These are phyloP conservation scores for Melolontha melolontha DNA, from an alignment of 2,888 invertebrate species.

Conservation along the genomic window DNA sequence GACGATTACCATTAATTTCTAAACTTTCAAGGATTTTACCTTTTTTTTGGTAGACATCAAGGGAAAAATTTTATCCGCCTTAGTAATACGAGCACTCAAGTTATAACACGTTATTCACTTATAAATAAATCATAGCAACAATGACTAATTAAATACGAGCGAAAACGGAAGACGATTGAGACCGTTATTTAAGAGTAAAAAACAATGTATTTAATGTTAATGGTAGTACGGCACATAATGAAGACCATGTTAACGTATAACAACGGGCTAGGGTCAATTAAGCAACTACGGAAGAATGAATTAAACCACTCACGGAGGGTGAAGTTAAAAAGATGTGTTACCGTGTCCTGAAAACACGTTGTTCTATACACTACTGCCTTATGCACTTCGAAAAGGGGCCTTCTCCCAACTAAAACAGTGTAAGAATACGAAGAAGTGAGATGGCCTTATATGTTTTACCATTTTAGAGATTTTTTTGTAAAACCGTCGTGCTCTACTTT, in stretches of 20 bases:
- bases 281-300: slow-evolving; percentile 50
- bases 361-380: not conserved
- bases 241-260: slow-evolving; percentile 38
- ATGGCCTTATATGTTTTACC: slow-evolving; percentile 16
- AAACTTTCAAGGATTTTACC: not conserved
- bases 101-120: not conserved
- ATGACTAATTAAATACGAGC: not conserved
- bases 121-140: not conserved
- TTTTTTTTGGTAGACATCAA: slow-evolving; percentile 21
- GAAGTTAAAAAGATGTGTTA: slow-evolving; percentile 45
- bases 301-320: slow-evolving; percentile 50
- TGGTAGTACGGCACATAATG: slow-evolving; percentile 35
- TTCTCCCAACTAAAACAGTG: slow-evolving; percentile 14
- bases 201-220: slow-evolving; percentile 14
- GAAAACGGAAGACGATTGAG: not conserved
- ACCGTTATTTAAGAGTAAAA: slow-evolving; percentile 7
- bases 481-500: slow-evolving; percentile 7
- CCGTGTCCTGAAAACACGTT: slow-evolving; percentile 20
- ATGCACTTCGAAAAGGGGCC: slow-evolving; percentile 21
- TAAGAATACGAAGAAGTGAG: slow-evolving; percentile 27
- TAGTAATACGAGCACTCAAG: not conserved
- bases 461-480: slow-evolving; percentile 33
- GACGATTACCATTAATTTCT: too few species aligned
- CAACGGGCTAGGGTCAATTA: slow-evolving; percentile 49
- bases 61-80: not conserved